Conservation (phyloP, 2,888 invertebrate species). For the Crocallis elinguaria region DNA sequence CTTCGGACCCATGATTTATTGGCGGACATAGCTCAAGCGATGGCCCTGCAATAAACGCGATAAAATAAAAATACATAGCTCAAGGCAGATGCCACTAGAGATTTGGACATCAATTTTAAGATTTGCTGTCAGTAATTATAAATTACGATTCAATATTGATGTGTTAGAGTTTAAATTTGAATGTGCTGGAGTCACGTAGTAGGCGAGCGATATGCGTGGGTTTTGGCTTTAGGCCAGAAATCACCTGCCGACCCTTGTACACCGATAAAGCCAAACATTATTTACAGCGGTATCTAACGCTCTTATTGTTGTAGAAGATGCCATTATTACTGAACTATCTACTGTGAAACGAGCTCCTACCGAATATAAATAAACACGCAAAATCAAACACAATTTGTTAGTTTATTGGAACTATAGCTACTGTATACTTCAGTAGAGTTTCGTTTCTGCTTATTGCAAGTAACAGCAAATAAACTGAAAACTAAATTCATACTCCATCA, state of each 20-base stretch:
- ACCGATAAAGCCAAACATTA: slow-evolving; percentile 77
- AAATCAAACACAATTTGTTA: slow-evolving; percentile 24
- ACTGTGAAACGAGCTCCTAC: slow-evolving; percentile 35
- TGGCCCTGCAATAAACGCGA: slow-evolving; percentile 61
- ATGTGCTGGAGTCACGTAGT: slow-evolving; percentile 42
- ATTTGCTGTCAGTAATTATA: slow-evolving; percentile 42
- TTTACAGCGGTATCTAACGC: slow-evolving; percentile 68
- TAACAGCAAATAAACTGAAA: no score
- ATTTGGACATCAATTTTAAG: slow-evolving; percentile 77
- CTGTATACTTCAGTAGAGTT: background rate
- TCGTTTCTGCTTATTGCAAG: background rate
- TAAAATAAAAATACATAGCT: slow-evolving; percentile 72
- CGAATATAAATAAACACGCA: slow-evolving; percentile 41
- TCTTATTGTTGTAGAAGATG: slow-evolving; percentile 59
- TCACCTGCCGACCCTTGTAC: slow-evolving; percentile 81
- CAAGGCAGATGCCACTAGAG: slow-evolving; percentile 72
- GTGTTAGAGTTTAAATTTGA: slow-evolving; percentile 46
- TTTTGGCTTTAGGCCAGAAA: slow-evolving; percentile 71
- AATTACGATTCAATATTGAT: slow-evolving; percentile 43
- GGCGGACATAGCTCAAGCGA: slow-evolving; percentile 51
- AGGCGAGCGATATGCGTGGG: slow-evolving; percentile 70
- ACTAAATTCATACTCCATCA: no score
- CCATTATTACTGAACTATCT: slow-evolving; percentile 48
- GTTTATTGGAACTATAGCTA: background rate
- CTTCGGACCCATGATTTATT: slow-evolving; percentile 51